phyloP scores from a whole-genome alignment of 2,797 vertebrate genomes.

The Margarornis squamiger region DNA sequence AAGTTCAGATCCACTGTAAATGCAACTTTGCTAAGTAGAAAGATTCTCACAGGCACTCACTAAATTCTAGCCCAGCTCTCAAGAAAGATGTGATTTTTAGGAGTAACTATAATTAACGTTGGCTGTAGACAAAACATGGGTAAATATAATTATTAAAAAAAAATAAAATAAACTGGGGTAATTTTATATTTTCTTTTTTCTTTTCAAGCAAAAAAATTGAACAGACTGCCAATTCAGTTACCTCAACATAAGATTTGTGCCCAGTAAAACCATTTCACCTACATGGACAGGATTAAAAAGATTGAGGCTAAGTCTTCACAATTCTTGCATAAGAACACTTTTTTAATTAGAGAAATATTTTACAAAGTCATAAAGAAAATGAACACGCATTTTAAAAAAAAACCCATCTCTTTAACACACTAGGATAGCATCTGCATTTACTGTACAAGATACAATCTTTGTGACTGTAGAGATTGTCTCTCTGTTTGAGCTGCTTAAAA shows the following conservation, averaged over 20 bases:
- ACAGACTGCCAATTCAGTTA: not conserved
- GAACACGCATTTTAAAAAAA: not conserved
- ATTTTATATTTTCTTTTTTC: not conserved
- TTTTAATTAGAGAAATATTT: not conserved
- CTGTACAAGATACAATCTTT: constrained; percentile 45
- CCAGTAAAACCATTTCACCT: not conserved
- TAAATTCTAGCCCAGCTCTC: not conserved
- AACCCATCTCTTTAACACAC: not conserved
- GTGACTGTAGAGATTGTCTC: constrained; percentile 23
- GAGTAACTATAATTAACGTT: not conserved
- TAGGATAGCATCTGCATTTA: constrained; percentile 36
- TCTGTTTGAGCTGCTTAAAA: constrained; percentile 45
- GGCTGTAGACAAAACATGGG: not conserved
- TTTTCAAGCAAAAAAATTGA: not conserved
- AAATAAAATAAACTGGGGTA: not conserved
- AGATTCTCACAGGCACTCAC: not conserved
- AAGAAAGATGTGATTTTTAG: not conserved
- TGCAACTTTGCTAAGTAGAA: not conserved
- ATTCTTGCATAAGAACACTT: not conserved
- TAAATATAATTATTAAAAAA: not conserved
- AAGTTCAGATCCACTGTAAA: not conserved
- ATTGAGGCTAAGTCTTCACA: not conserved
- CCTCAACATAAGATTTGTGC: not conserved
- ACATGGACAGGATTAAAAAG: not conserved
- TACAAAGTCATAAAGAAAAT: constrained; percentile 14